Evolutionary conservation across 2,113 vertebrate genomes (phyloP), one percentile per base, ranked within the genome.

Genomic region (Columbina picui): DNA sequence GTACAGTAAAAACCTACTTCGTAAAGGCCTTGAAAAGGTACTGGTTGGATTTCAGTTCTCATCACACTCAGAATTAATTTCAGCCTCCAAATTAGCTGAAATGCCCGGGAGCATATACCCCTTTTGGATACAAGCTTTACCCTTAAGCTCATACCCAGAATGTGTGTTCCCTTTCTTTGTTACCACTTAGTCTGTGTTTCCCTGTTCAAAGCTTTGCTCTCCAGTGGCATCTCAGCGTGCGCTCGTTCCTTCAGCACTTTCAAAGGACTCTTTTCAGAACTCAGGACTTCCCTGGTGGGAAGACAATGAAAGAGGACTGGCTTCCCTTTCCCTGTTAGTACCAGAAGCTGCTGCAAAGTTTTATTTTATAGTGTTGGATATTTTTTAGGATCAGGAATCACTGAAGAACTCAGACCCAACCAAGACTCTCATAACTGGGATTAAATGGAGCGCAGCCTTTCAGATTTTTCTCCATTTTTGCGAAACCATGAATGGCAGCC

Each of bases 101-200:
- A 20, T 13, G 5, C 12, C 4, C 8, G 32, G 57, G 34, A 69
- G 43, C 6, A 1, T 18, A 26, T 18, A 4, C 20, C 43, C 19
- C 27, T 43, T 47, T 23, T 36, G 57, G 94, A 27, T 34, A 29
- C 2, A 30, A 30, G 60, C 71, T 36, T 34, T 63, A 64, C 20
- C 53, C 59, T 32, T 25, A 7, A 59, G 15, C 36, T 26, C 11
- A 1, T 19, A 12, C 39, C 39, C 25, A 3, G 13, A n/a, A 25
- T 1, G 7, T 12, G 50, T 4, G 12, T 22, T 27, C 50, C 45
- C 68, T 52, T 43, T 32, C 9, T 26, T 73, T 69, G 79, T 63
- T 8, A 4, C 14, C 15, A 8, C 45, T 1, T 0, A 5, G 53
- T 10, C 69, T 43, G 32, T 10, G 38, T 53, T 38, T n/a, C 36